Evolutionary conservation across 2,888 invertebrate species (phyloP), one percentile per base, ranked within the genome.

Genomic region (Diloba caeruleocephala): DNA sequence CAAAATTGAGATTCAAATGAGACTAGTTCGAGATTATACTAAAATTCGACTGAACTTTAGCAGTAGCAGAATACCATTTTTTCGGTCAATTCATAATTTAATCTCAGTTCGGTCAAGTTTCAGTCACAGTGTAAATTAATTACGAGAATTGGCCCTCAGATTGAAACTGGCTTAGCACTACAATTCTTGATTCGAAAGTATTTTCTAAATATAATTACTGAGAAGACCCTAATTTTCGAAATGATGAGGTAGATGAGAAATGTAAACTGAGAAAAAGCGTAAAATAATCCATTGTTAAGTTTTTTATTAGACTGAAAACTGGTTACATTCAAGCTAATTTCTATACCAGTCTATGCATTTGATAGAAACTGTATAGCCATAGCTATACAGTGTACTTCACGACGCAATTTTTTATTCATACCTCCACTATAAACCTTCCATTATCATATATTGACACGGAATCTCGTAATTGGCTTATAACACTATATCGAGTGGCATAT

Each of bases 371-470:
- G 19, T 39, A 21, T 39, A 63, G 25, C 50, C 26, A 43, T 49
- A 59, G 15, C 33, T 10, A n/a, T 53, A 10, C 37, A 28, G 23
- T 44, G 28, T 38, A 25, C 48, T 45, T 51, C 54, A 45, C 39
- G 48, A 39, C 32, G 36, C 44, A 10, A 50, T 49, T 69, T 33
- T 36, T 43, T 64, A 72, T 68, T 63, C 52, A 54, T 72, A 50
- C 44, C 48, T 54, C 12, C 29, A 50, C 33, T 45, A 57, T 63
- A 57, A 54, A 54, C 39, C 49, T 46, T 38, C 58, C 46, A 50
- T 64, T 49, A 68, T 72, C 58, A 39, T 51, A 46, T 37, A 43
- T 46, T 49, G 70, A 59, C 68, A 72, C 52, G 70, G 44, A 46
- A 63, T 69, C 58, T 46, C 62, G 50, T 63, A 55, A 63, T 31